These are phyloP conservation scores for Hemithea aestivaria DNA, from an alignment of 2,888 invertebrate genomes.

Conservation along the genomic window DNA sequence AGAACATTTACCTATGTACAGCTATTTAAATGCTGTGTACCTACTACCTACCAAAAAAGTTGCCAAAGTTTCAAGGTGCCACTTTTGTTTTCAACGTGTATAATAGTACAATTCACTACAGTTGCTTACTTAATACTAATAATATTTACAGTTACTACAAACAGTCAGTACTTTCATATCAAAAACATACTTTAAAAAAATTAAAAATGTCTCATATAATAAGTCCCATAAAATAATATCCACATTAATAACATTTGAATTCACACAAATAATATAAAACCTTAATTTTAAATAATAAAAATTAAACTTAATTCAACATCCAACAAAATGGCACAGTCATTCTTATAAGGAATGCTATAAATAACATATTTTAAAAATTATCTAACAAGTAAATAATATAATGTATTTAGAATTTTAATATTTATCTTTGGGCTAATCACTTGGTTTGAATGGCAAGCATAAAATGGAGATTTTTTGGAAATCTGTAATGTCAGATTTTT, in stretches of 20 bases:
- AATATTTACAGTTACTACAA: conserved; percentile 4
- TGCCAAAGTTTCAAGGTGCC: too few relatives aligned
- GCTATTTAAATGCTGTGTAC: too few relatives aligned
- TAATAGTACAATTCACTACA: too few relatives aligned
- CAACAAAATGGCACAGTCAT: conserved; percentile 36
- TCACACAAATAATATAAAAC: conserved; percentile 19
- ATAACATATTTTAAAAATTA: conserved; percentile 21
- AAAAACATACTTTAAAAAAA: conserved; percentile 10
- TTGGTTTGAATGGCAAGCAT: conserved; percentile 61
- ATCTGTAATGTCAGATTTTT: too few relatives aligned
- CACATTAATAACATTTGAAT: conserved; percentile 24
- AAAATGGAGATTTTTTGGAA: conserved; percentile 1
- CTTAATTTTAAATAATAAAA: conserved; percentile 14
- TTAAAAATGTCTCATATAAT: conserved; percentile 12
- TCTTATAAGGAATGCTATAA: conserved; percentile 30
- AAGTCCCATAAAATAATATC: conserved; percentile 13
- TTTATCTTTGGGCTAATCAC: conserved; percentile 65
- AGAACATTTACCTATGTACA: too few relatives aligned
- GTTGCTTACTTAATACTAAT: background rate
- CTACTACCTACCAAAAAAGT: too few relatives aligned
- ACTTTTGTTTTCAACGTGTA: too few relatives aligned
- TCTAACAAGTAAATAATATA: conserved; percentile 40
- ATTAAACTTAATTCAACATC: conserved; percentile 28
- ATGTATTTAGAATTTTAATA: conserved; percentile 44
- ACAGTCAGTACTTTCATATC: conserved; percentile 7